A percentile compares a stretch with the other conserved stretches of the same genome.
Conservation (phyloP, 2,113 vertebrate species). For the Podarcis muralis region DNA sequence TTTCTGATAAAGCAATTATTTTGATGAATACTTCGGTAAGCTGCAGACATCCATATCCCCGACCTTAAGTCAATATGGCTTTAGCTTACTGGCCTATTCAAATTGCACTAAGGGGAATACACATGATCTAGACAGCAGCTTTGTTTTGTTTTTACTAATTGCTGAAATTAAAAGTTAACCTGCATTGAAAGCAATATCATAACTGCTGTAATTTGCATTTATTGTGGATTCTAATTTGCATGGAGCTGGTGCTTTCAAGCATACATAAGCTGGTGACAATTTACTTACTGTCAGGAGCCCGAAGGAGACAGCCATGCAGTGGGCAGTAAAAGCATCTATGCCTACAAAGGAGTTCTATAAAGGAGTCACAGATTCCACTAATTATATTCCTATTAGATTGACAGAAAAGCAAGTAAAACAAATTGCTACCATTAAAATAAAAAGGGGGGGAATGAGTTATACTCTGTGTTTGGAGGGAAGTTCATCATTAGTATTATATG, state of each 20-base stretch:
- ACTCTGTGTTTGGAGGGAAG: neutral
- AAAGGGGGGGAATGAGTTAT: neutral
- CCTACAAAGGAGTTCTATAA: neutral
- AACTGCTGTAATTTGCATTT: slow-evolving; percentile 16
- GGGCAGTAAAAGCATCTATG: slow-evolving; percentile 7
- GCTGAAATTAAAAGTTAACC: slow-evolving; percentile 25
- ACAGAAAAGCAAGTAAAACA: neutral
- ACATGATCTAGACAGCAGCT: neutral
- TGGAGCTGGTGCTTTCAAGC: neutral
- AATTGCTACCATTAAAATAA: neutral
- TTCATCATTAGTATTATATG: neutral
- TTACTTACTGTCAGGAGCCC: neutral
- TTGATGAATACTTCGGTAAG: slow-evolving; percentile 26
- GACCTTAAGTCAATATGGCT: neutral
- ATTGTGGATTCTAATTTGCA: slow-evolving; percentile 27
- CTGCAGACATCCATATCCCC: slow-evolving; percentile 19
- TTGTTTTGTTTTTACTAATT: slow-evolving; percentile 14
- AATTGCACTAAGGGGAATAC: slow-evolving; percentile 6
- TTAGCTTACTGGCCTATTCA: neutral
- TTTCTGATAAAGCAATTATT: slow-evolving; percentile 15
- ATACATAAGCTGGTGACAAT: slow-evolving; percentile 23
- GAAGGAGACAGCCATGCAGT: neutral
- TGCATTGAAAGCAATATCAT: slow-evolving; percentile 11
- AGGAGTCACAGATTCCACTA: neutral
- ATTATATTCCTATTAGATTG: neutral